phyloP scores from a whole-genome alignment of 2,113 vertebrate genomes.

The Nipponia nippon region DNA sequence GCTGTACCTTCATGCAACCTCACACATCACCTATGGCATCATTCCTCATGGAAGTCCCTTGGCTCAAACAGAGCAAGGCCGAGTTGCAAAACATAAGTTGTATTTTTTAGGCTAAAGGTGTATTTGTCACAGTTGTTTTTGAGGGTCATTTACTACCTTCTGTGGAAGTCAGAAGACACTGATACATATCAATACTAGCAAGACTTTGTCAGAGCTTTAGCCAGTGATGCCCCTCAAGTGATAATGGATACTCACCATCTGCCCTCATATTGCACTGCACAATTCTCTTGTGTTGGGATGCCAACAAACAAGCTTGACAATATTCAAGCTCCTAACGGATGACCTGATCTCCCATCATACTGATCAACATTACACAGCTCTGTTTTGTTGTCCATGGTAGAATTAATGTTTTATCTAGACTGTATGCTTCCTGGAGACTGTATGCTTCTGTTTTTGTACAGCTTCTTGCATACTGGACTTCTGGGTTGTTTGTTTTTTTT shows the following conservation, averaged over 20 bases:
- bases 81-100: background rate
- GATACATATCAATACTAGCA: background rate
- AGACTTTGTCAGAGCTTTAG: background rate
- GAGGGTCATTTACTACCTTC: background rate
- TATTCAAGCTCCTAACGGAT: background rate
- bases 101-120: background rate
- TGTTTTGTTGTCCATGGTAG: background rate
- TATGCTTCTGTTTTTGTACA: background rate
- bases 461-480: background rate
- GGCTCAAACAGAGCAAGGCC: background rate
- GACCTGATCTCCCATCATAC: background rate
- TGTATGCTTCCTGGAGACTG: background rate
- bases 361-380: background rate
- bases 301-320: background rate
- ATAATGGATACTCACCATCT: background rate
- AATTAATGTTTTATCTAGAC: background rate
- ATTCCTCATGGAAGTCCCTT: background rate
- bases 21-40: fast-evolving
- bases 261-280: background rate
- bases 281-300: background rate
- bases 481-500: background rate
- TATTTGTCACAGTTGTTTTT: background rate
- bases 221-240: fast-evolving
- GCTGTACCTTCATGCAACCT: fast-evolving
- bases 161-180: background rate